phyloP scores from a whole-genome alignment of 2,888 invertebrate genomes.

The Agrochola litura region DNA sequence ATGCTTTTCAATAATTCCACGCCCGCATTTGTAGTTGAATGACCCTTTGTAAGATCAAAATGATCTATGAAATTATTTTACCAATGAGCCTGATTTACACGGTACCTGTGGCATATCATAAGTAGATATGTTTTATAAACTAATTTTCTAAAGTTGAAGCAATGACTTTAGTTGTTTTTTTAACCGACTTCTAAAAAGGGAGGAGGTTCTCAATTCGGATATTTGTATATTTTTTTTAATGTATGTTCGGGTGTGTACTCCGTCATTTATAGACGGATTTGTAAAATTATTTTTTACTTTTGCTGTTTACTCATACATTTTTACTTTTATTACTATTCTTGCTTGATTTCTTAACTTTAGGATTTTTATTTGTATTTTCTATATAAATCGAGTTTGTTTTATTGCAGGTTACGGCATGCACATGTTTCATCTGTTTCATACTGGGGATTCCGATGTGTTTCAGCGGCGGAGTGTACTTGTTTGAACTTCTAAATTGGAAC shows the following conservation, averaged over 20 bases:
- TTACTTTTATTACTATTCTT: background rate
- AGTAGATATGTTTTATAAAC: no score
- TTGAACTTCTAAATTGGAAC: conserved; percentile 94
- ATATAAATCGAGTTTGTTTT: background rate
- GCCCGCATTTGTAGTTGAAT: no score
- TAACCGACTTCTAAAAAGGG: no score
- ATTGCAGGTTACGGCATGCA: conserved; percentile 91
- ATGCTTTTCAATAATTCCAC: no score
- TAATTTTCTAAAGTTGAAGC: no score
- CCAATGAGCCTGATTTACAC: background rate
- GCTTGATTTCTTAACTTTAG: background rate
- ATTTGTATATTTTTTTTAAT: no score
- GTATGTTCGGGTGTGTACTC: no score
- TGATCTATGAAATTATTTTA: no score
- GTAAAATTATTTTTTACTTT: no score
- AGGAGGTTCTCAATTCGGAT: no score
- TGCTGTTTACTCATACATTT: background rate
- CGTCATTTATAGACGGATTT: no score
- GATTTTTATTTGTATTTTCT: background rate
- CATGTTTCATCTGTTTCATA: conserved; percentile 92
- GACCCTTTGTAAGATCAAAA: background rate
- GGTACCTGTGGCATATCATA: background rate
- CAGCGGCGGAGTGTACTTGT: conserved; percentile 93
- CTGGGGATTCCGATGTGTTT: conserved; percentile 94
- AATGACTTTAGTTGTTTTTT: no score